Percentiles rank a stretch among this genome's conserved stretches.
Conservation (phyloP, 2,113 vertebrate species). For the Euleptes europaea region DNA sequence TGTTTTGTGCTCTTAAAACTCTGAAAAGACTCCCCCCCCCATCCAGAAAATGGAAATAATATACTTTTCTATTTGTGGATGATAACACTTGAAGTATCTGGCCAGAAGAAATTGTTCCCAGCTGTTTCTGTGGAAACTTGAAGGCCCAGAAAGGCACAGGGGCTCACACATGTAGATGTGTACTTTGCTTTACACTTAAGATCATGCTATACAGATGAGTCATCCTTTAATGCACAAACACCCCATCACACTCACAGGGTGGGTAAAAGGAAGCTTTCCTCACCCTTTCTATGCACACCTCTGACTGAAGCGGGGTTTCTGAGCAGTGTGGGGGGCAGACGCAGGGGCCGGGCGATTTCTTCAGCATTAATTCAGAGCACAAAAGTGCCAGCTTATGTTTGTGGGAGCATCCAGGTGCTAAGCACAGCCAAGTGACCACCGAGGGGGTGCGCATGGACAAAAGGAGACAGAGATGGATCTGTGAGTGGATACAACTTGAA, state of each 20-base stretch:
- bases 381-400: neutral
- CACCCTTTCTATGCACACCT: no score
- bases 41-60: neutral
- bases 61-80: neutral
- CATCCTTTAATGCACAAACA: neutral
- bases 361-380: neutral
- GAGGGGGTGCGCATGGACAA: neutral
- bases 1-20: neutral
- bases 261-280: no score
- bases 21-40: neutral
- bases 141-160: neutral
- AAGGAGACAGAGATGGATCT: constrained; percentile 20
- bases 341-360: neutral
- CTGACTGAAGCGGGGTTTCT: neutral
- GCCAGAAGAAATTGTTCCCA: neutral
- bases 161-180: neutral
- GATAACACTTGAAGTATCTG: neutral
- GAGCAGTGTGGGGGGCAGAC: neutral
- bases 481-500: constrained; percentile 4
- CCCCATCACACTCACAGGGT: no score
- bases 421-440: neutral
- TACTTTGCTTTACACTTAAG: neutral
- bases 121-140: neutral
- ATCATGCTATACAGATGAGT: neutral
- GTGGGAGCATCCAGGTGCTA: neutral